phyloP scores from a whole-genome alignment of 2,888 invertebrate species.

The Scelioninae gen. 2 region DNA sequence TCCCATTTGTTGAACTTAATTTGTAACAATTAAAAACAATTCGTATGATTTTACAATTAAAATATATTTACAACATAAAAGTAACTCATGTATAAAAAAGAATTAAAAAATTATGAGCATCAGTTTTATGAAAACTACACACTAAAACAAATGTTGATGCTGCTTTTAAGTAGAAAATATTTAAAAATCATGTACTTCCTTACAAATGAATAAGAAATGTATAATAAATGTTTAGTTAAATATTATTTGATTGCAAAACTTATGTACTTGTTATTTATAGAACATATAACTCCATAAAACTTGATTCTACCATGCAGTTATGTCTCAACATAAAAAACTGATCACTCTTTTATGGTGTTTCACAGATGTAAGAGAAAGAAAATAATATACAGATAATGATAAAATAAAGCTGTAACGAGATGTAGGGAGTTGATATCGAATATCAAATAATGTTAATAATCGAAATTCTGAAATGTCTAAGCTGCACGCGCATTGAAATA shows the following conservation, averaged over 20 bases:
- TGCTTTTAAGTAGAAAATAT: neutral
- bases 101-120: neutral
- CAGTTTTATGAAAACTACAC: neutral
- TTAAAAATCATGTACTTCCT: too few relatives aligned
- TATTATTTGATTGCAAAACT: slow-evolving; percentile 24
- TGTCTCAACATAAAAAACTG: slow-evolving; percentile 31
- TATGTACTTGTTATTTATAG: slow-evolving; percentile 14
- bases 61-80: slow-evolving; percentile 26
- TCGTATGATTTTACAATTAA: slow-evolving; percentile 8
- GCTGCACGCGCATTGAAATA: slow-evolving; percentile 63
- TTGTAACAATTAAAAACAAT: slow-evolving; percentile 13
- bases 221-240: neutral
- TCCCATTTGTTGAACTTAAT: slow-evolving; percentile 51
- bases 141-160: too few relatives aligned
- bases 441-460: slow-evolving; percentile 54
- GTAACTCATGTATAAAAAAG: neutral
- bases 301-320: slow-evolving; percentile 56
- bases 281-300: slow-evolving; percentile 17
- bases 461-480: slow-evolving; percentile 58
- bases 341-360: slow-evolving; percentile 42
- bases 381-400: slow-evolving; percentile 54
- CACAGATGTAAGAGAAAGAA: slow-evolving; percentile 45
- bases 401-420: slow-evolving; percentile 49
- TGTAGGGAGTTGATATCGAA: slow-evolving; percentile 41
- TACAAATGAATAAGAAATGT: too few relatives aligned